Evolutionary conservation across 2,113 vertebrate genomes (phyloP), one percentile per base, ranked within the genome.

Genomic region (Blennius ocellaris): DNA sequence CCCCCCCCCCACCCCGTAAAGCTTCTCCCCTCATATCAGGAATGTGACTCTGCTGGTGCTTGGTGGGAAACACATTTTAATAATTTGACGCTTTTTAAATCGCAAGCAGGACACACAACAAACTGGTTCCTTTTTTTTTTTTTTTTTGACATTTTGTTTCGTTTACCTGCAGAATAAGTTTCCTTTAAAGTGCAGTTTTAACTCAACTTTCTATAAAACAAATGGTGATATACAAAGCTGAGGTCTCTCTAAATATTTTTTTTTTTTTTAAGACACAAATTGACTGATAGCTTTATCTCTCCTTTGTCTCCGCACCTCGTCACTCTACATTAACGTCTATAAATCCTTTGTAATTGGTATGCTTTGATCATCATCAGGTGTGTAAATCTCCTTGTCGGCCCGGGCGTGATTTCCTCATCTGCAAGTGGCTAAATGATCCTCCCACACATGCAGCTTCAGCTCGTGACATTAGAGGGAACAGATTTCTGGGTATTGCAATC

Each of bases 361-460:
- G 45, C 77, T 84, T 90, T 90, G 83, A 88, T 90, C 88, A 72
- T 12, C 65, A 74, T 90, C 77, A 85, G 83, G 69, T 79, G 60
- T 60, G 39, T 52, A 56, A 83, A 84, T 79, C 61, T 44, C 47
- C 71, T 56, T 81, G 83, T 84, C 81, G 60, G 76, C 69, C 17
- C 39, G 9, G 38, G 69, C 36, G 10, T 54, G 53, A 75, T 70
- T 67, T 63, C 16, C 71, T 54, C 16, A 6, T 69, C 64, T 75
- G 21, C 10, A 37, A 40, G 36, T 3, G 49, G 11, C 51, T 40
- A 21, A 68, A 67, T 78, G 55, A 55, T 1, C 5, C 57, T 54
- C 55, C 74, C 69, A 56, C 87, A 59, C 71, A 72, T 50, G 56
- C 57, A 38, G 64, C 60, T 44, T 14, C 44, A 77, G 39, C 48